Base-by-base conservation (phyloP, 2,888 invertebrate genomes). In the Drosophila mimetica region DNA sequence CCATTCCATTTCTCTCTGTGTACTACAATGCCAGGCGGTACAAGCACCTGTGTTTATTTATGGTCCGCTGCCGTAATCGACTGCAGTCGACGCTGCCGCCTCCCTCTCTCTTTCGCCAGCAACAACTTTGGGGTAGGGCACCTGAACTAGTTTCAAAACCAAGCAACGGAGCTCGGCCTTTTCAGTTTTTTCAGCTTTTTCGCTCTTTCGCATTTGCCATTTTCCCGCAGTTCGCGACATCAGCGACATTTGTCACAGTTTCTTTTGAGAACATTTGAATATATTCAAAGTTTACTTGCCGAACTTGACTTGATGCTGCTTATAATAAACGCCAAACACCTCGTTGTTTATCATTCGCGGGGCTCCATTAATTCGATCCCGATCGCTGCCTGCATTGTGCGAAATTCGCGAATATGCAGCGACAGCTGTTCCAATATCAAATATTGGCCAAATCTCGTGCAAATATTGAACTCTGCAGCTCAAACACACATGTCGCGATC, bases 51-150 rank as follows among this genome's bases (percentile, higher is more conserved):
- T 80, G 76, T 79, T 81, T 84, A 79, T 78, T 77, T 82, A 84
- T 81, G 85, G 82, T 79, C 59, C 64, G 84, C 82, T 84, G 85
- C 81, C 82, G 79, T 81, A 81, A 84, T 81, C 79, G 79, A 82
- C 61, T 48, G 66, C 65, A 54, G 41, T 39, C 41, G n/a, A 53
- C 46, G 25, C 30, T 16, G n/a, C 63, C 46, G 25, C 30, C 16
- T 11, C 46, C 14, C 77, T 51, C 57, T 58, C 46, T 46, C 44
- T 34, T 22, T 28, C 44, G 18, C 20, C 8, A 44, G 11, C 16
- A 44, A 28, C 50, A 48, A 60, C 48, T 71, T 71, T 75, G 79
- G 81, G 80, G 80, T 81, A 84, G 84, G 79, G 81, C 85, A 81
- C 81, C 81, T 81, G 81, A 81, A 76, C 81, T 81, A 84, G 81